These are phyloP conservation scores for Zaprionus davidi DNA, from an alignment of 1,140 invertebrate species.

Conservation along the genomic window DNA sequence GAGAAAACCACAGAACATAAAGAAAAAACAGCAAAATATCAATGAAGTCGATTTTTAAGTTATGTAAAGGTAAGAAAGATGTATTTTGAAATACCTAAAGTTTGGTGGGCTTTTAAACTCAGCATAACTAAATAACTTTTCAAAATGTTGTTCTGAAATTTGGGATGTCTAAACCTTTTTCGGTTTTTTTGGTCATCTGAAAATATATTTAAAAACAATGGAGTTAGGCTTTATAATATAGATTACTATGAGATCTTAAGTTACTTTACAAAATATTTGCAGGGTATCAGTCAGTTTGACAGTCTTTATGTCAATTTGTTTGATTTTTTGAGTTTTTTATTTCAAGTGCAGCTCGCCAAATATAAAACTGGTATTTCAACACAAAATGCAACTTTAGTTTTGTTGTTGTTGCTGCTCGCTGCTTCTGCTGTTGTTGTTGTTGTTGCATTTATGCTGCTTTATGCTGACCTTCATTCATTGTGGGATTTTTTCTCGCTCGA, in stretches of 20 bases:
- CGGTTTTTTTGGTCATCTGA: not conserved
- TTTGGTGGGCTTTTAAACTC: not conserved
- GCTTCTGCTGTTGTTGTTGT: slow-evolving; percentile 30
- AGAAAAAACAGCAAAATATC: too few species aligned
- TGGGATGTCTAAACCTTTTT: not conserved
- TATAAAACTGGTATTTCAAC: slow-evolving; percentile 80
- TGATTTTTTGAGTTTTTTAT: slow-evolving; percentile 38
- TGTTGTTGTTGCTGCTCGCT: slow-evolving; percentile 12
- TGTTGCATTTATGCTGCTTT: slow-evolving; percentile 75
- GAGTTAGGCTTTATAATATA: not conserved
- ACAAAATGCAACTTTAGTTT: slow-evolving; percentile 75
- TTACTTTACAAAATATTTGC: not conserved
- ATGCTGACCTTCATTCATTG: slow-evolving; percentile 78
- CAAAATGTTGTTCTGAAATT: not conserved
- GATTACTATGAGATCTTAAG: not conserved
- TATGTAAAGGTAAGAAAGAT: not conserved
- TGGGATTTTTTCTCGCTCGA: slow-evolving; percentile 75
- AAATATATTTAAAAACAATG: not conserved
- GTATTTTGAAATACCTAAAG: not conserved
- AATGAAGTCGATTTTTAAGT: not conserved
- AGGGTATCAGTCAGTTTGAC: slow-evolving; percentile 1
- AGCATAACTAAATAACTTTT: not conserved
- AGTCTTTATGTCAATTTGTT: slow-evolving; percentile 4
- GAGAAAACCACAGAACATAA: slow-evolving; percentile 11
- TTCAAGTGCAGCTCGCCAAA: slow-evolving; percentile 77